phyloP scores from a whole-genome alignment of 2,888 invertebrate species.

The Eupithecia subumbrata region DNA sequence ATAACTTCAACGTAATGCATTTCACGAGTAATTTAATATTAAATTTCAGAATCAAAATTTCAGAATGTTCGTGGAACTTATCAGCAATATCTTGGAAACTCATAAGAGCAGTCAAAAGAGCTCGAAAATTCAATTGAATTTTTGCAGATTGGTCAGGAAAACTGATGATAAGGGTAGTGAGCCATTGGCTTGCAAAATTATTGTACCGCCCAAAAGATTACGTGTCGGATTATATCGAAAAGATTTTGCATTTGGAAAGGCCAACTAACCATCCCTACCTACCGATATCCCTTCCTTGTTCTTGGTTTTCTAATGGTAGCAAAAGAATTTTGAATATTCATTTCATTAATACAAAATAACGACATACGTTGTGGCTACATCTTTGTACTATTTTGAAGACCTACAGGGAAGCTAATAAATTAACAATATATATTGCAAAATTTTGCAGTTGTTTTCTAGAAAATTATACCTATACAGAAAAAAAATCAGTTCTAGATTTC shows the following conservation, averaged over 20 bases:
- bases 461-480: too few relatives aligned
- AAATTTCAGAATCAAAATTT: conserved; percentile 21
- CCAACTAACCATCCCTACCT: background rate
- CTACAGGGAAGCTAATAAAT: too few relatives aligned
- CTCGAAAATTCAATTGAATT: conserved; percentile 56
- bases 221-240: background rate
- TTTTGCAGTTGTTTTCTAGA: too few relatives aligned
- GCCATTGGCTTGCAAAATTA: conserved; percentile 32
- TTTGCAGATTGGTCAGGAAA: conserved; percentile 47
- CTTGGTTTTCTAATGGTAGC: too few relatives aligned
- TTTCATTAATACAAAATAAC: too few relatives aligned
- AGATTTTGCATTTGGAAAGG: background rate
- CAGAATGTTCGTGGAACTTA: conserved; percentile 39
- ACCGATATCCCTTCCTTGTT: too few relatives aligned
- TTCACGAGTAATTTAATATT: conserved; percentile 31
- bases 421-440: too few relatives aligned
- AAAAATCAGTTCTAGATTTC: too few relatives aligned
- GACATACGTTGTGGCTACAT: too few relatives aligned
- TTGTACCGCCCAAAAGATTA: conserved; percentile 9
- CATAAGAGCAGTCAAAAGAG: conserved; percentile 56
- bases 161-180: conserved; percentile 51
- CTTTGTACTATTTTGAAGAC: too few relatives aligned
- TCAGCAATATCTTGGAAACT: conserved; percentile 50
- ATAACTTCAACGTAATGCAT: conserved; percentile 35
- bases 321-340: too few relatives aligned